Evolutionary conservation across 2,797 vertebrate genomes (phyloP), one percentile per base, ranked within the genome.

Genomic region (Enteromius treurensis): DNA sequence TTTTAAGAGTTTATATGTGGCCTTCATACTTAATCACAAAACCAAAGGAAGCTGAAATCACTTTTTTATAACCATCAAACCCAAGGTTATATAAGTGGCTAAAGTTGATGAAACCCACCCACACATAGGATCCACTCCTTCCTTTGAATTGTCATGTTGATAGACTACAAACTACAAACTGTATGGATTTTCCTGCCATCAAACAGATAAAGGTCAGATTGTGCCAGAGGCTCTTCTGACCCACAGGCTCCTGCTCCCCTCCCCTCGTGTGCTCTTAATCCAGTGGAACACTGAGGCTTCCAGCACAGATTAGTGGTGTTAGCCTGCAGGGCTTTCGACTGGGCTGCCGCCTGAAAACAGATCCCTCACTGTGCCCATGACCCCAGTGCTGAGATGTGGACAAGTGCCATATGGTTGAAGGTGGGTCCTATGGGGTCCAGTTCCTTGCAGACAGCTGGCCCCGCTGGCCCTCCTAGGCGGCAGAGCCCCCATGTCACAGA

Each of bases 381-480:
- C 92, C 91, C 89, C 76, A 82, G 89, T 84, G 87, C 90, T 89
- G 88, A 89, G 92, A 90, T 92, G 83, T 86, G 89, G 91, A 77
- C 26, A 14, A 85, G 47, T 15, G 65, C 87, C 89, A 81, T 89
- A 90, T 91, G 85, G 83, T 82, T 77, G 67, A 64, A 82, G 74
- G 77, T 87, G 86, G 87, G 77, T 86, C 84, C 78, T 86, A 58
- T 23, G 76, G 88, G 90, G 82, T 93, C 90, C 86, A 89, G 90
- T 94, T 94, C 91, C 91, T 90, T 74, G 6, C 70, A 88, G 91
- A 92, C 93, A 95, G 93, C 92, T 95, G 93, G 91, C 90, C 90
- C 67, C 68, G 73, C 64, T 75, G 73, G 80, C 81, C 76, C 80
- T 70, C 86, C 79, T 81, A 42, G 74, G 75, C 83, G 53, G 64